Evolutionary conservation across 2,797 vertebrate genomes (phyloP).

Genomic region (Benthosema pterotum): DNA sequence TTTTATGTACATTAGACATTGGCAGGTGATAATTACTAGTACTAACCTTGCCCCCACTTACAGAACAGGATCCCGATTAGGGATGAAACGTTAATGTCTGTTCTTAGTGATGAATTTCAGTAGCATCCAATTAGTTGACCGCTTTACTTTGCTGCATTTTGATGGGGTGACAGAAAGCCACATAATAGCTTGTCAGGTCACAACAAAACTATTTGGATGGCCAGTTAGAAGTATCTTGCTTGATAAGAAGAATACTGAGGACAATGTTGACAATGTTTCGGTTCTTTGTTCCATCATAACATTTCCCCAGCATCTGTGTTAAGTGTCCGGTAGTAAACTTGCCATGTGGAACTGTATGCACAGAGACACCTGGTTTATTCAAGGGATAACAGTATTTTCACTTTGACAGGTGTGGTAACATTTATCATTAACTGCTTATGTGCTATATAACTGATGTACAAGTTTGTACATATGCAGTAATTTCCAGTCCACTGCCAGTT

Average conservation of each 20-base stretch:
- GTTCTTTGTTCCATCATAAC: background rate
- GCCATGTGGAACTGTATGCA: background rate
- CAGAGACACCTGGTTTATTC: background rate
- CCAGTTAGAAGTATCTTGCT: no score
- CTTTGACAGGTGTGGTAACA: conserved; percentile 2
- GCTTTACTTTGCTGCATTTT: no score
- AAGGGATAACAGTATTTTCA: conserved; percentile 1
- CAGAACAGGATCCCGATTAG: background rate
- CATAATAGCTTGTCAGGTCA: no score
- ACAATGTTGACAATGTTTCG: no score
- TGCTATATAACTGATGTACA: no score
- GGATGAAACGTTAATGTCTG: background rate
- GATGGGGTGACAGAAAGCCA: no score
- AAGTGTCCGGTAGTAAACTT: background rate
- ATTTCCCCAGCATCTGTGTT: background rate
- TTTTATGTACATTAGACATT: conserved; percentile 37
- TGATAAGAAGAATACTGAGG: no score
- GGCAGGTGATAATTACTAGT: conserved; percentile 56
- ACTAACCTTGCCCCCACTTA: background rate
- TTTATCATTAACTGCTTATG: background rate
- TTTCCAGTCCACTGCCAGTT: no score
- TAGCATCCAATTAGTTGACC: no score
- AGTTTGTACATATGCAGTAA: no score
- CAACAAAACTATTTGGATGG: no score
- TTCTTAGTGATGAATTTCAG: conserved; percentile 7